Conservation (phyloP, 2,113 vertebrate genomes). For the Onychorhynchus coronatus region DNA sequence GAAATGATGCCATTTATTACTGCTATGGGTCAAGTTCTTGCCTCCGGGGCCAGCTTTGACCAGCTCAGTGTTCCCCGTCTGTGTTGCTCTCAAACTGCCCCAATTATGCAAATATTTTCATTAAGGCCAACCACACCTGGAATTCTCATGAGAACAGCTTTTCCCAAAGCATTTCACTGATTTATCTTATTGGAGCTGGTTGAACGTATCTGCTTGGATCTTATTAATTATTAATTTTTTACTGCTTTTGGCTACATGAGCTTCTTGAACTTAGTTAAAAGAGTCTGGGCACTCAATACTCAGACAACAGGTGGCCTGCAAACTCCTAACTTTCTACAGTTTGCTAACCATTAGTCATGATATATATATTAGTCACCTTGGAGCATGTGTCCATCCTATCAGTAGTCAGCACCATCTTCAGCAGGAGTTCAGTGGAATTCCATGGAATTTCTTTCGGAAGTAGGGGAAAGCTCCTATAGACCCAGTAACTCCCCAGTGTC, state of each 20-base stretch:
- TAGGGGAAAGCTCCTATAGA: neutral
- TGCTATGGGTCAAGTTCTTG: constrained; percentile 10
- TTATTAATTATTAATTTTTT: constrained; percentile 19
- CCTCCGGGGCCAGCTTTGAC: constrained; percentile 16
- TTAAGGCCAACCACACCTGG: neutral
- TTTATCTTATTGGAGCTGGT: neutral
- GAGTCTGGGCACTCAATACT: neutral
- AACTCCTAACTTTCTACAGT: neutral
- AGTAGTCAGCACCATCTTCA: neutral
- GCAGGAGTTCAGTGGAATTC: neutral
- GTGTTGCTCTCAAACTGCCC: neutral
- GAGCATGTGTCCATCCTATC: neutral
- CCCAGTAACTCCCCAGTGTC: neutral
- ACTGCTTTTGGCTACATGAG: neutral
- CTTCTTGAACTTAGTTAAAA: neutral
- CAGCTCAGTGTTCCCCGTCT: neutral
- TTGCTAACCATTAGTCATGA: neutral
- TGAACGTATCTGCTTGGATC: neutral
- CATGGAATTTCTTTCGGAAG: neutral
- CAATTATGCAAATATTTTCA: constrained; percentile 5
- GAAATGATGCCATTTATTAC: neutral
- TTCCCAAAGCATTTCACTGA: neutral
- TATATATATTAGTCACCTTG: neutral
- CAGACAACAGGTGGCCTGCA: neutral
- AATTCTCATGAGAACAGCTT: constrained; percentile 17